These are phyloP conservation scores for Oophaga pumilio DNA, from an alignment of 2,113 vertebrate genomes.

Conservation along the genomic window DNA sequence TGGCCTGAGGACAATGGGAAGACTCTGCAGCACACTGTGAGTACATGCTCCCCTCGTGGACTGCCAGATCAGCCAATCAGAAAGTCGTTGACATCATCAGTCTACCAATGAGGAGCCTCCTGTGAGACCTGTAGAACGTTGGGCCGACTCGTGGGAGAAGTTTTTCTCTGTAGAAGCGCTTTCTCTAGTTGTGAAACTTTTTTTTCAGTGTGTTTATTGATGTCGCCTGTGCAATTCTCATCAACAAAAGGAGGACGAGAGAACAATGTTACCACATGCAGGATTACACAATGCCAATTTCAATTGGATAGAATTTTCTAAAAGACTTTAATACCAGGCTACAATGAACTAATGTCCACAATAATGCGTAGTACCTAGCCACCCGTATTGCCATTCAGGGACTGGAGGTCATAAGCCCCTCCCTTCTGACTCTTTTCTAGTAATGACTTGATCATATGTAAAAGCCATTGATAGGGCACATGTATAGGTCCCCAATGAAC, in stretches of 20 bases:
- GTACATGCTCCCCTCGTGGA: slow-evolving; percentile 48
- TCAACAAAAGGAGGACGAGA: neutral
- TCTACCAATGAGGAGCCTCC: slow-evolving; percentile 14
- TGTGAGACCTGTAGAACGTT: neutral
- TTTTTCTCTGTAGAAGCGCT: neutral
- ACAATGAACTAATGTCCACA: neutral
- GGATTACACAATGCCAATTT: neutral
- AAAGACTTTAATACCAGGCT: neutral
- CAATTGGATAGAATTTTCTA: neutral
- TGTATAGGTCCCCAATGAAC: neutral
- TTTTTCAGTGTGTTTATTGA: neutral
- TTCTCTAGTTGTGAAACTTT: slow-evolving; percentile 6
- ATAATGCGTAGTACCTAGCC: neutral
- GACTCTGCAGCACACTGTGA: slow-evolving; percentile 12
- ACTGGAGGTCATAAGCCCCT: neutral
- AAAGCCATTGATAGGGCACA: neutral
- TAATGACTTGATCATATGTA: neutral
- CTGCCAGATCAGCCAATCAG: slow-evolving; percentile 30
- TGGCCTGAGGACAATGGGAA: slow-evolving; percentile 11
- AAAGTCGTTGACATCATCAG: neutral
- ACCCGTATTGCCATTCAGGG: neutral
- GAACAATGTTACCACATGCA: neutral
- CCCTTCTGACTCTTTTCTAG: neutral
- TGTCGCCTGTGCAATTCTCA: neutral
- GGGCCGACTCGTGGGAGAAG: neutral